Conservation (phyloP, 2,797 vertebrate species). For the Etheostoma nigrum region DNA sequence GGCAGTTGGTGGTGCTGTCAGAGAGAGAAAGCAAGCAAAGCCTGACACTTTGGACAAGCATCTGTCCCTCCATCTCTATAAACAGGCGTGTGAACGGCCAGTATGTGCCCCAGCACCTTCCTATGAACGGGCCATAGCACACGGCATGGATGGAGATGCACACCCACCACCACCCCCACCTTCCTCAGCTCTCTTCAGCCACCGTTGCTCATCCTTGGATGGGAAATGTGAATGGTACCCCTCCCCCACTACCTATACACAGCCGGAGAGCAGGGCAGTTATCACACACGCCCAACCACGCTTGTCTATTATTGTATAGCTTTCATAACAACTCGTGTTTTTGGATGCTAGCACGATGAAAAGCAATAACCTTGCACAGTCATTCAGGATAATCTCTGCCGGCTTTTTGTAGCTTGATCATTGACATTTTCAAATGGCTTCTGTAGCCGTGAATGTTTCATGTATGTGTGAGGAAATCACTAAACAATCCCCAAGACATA, state of each 20-base stretch:
- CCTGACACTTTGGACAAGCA: constrained; percentile 78
- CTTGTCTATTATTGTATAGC: constrained; percentile 35
- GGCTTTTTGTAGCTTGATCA: constrained; percentile 44
- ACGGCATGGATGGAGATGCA: constrained; percentile 41
- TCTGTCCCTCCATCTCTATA: constrained; percentile 74
- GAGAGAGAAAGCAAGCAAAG: constrained; percentile 71
- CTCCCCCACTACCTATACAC: constrained; percentile 72
- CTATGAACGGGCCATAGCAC: constrained; percentile 32
- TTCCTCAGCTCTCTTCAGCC: constrained; percentile 52
- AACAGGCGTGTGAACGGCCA: constrained; percentile 45
- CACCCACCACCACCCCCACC: constrained; percentile 32
- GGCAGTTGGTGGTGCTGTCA: constrained; percentile 81
- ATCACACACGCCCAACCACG: constrained; percentile 61
- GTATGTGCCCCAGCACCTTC: constrained; percentile 19
- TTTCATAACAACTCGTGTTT: constrained; percentile 44
- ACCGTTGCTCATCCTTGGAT: constrained; percentile 74
- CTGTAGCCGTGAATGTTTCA: constrained; percentile 50
- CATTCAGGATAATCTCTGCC: constrained; percentile 40
- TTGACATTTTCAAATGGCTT: constrained; percentile 61
- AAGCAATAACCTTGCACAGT: constrained; percentile 54
- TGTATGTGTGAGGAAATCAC: constrained; percentile 56
- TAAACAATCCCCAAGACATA: constrained; percentile 32
- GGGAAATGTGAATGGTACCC: constrained; percentile 68
- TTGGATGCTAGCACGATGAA: constrained; percentile 30
- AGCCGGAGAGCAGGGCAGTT: constrained; percentile 56